Conservation (phyloP, 2,797 vertebrate genomes). For the Sardinella longiceps region DNA sequence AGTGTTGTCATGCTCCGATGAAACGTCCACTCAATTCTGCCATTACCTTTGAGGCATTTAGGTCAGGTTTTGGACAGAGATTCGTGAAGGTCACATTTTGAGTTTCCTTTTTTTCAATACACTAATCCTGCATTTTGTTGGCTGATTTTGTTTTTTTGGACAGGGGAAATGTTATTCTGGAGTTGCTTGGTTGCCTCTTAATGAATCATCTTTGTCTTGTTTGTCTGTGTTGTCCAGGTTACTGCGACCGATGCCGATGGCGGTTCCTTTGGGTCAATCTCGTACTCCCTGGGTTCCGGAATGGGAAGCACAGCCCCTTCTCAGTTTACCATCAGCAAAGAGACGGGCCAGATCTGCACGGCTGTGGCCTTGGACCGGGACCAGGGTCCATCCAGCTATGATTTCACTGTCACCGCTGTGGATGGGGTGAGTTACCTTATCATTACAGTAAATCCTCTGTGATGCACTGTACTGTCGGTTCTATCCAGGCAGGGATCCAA, state of each 20-base stretch:
- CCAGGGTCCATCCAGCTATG: constrained; percentile 83
- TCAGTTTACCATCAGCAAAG: constrained; percentile 85
- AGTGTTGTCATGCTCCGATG: background rate
- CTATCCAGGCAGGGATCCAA: background rate
- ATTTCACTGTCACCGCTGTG: constrained; percentile 90
- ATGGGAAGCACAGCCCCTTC: constrained; percentile 75
- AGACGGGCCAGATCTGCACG: constrained; percentile 90
- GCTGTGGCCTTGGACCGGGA: constrained; percentile 85
- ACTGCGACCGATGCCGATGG: constrained; percentile 91
- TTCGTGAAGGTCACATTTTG: background rate
- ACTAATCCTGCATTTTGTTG: background rate
- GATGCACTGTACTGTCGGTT: background rate
- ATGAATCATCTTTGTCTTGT: constrained; percentile 26
- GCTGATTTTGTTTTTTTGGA: background rate
- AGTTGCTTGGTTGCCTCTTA: constrained; percentile 5
- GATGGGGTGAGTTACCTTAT: constrained; percentile 86
- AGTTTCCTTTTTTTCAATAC: background rate
- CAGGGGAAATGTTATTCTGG: background rate
- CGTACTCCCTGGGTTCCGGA: constrained; percentile 88
- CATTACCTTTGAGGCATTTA: background rate
- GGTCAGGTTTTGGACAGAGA: background rate
- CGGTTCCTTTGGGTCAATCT: constrained; percentile 84
- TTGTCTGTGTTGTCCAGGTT: constrained; percentile 74
- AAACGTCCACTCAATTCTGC: background rate
- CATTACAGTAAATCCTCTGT: background rate